Evolutionary conservation across 2,113 vertebrate genomes (phyloP), one percentile per base, ranked within the genome.

Genomic region (Ophiodon elongatus): DNA sequence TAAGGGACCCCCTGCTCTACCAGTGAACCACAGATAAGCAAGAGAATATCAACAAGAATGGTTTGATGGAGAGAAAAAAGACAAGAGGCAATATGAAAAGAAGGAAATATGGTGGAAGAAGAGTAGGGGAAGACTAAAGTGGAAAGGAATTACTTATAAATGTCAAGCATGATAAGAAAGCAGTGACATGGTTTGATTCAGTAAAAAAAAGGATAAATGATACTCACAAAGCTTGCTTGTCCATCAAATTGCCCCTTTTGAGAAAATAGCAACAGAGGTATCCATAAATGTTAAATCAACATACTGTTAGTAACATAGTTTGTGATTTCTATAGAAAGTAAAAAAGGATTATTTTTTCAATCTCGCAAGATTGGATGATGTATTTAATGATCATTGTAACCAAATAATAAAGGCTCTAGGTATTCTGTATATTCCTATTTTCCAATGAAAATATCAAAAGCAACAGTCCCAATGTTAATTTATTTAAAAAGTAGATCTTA

Each of bases 161-260:
- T 66, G 67, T 66, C 74, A 83, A 76, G 15, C n/a, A 6, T 17
- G 29, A 73, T 52, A 50, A 66, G 35, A 72, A 45, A 71, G 35
- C 41, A 37, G 11, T 52, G 29, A 52, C 27, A 33, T 10, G 56
- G 47, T 76, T 4, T 37, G 27, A 52, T 57, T 68, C 2, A 67
- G 37, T 11, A 25, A 67, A 29, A 52, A 17, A 56, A 67, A 21
- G 2, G 8, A 1, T 4, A 21, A 37, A 59, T 60, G 21, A 78
- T 94, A 98, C 96, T 98, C 94, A 98, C 96, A 96, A 97, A 98
- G 90, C 94, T 92, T 37, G 95, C 95, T 90, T 96, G 96, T 90
- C 95, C 95, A 72, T 97, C 95, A 82, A 92, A 94, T 8, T 95
- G 96, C 33, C 94, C 95, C 97, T 97, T 71, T 88, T 43, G 85